phyloP scores from a whole-genome alignment of 2,888 invertebrate genomes.

The Eugnorisma glareosa region DNA sequence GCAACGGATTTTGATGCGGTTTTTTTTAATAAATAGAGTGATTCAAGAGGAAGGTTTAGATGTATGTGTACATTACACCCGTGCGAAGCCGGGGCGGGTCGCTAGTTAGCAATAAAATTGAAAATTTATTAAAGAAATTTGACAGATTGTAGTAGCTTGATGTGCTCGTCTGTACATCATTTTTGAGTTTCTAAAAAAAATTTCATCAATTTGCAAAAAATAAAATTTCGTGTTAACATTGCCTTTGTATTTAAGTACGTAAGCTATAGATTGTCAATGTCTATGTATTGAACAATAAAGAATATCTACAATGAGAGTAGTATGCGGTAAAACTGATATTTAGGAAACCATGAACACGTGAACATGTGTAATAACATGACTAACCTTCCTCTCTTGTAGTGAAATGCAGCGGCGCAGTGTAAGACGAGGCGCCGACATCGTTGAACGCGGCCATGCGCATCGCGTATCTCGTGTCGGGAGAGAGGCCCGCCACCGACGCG shows the following conservation, averaged over 20 bases:
- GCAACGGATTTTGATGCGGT: too few species aligned
- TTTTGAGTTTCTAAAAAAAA: too few species aligned
- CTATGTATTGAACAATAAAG: background rate
- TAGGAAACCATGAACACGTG: background rate
- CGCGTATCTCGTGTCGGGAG: conserved; percentile 95
- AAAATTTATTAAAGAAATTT: too few species aligned
- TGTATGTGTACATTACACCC: too few species aligned
- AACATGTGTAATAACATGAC: background rate
- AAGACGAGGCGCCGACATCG: conserved; percentile 94
- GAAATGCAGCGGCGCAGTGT: conserved; percentile 93
- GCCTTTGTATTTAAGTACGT: background rate
- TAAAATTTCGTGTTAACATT: background rate
- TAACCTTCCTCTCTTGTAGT: conserved; percentile 96
- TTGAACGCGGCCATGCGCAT: conserved; percentile 95
- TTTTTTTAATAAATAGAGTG: too few species aligned
- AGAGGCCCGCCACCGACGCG: conserved; percentile 91
- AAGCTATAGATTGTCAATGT: background rate
- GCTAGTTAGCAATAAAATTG: too few species aligned
- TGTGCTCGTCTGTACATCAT: too few species aligned
- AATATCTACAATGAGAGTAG: background rate
- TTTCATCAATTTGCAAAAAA: too few species aligned
- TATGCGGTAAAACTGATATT: background rate
- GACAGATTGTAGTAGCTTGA: too few species aligned
- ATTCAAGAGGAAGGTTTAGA: too few species aligned
- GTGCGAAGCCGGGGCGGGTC: too few species aligned